Percentiles rank a stretch among this genome's conserved stretches.
These are phyloP conservation scores for Thryonomys swinderianus DNA, from an alignment of 2,113 vertebrate genomes.

Conservation along the genomic window DNA sequence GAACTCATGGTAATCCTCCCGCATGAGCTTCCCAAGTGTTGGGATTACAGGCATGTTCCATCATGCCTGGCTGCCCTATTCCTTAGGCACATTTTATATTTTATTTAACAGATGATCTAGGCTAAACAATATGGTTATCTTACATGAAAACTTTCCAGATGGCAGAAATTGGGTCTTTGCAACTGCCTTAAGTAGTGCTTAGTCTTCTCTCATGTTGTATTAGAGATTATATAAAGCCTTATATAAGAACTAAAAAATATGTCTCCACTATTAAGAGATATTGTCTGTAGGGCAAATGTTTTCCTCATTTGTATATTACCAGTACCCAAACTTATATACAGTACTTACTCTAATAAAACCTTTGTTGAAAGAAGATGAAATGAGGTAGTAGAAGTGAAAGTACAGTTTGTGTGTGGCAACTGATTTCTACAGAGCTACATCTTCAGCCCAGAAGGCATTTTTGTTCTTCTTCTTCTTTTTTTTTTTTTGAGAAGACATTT, in stretches of 20 bases:
- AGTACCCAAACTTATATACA: neutral
- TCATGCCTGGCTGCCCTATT: neutral
- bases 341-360: neutral
- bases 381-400: neutral
- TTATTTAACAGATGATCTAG: neutral
- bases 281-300: neutral
- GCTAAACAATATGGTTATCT: neutral
- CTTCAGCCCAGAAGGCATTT: neutral
- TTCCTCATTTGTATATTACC: neutral
- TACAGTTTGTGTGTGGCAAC: neutral
- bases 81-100: neutral
- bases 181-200: neutral
- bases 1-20: neutral
- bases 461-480: no score
- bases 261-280: neutral
- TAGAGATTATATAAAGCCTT: neutral
- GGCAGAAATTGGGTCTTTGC: neutral
- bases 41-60: neutral
- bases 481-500: no score
- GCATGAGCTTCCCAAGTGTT: no score
- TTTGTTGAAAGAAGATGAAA: neutral
- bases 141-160: neutral
- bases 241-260: neutral
- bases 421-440: neutral
- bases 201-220: neutral